These are phyloP conservation scores for Heteromyza rotundicornis DNA, from an alignment of 2,888 invertebrate species.

Conservation along the genomic window DNA sequence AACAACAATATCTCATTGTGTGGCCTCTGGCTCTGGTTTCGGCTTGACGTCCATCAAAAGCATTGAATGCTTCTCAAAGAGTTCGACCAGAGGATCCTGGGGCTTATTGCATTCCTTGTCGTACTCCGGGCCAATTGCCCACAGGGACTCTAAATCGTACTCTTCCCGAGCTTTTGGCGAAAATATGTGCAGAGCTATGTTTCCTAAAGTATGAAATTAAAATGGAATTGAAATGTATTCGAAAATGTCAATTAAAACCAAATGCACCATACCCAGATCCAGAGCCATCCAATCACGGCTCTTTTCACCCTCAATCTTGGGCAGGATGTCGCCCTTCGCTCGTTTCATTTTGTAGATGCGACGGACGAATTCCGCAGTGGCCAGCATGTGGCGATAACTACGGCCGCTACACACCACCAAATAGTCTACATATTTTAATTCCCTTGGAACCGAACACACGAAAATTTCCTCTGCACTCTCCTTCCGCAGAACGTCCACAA, in stretches of 20 bases:
- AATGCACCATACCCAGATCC: slow-evolving; percentile 77
- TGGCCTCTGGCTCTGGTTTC: too few relatives aligned
- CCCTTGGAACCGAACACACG: slow-evolving; percentile 76
- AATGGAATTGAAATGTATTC: too few relatives aligned
- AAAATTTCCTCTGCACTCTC: slow-evolving; percentile 84
- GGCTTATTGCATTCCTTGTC: slow-evolving; percentile 74
- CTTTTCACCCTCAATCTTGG: slow-evolving; percentile 78
- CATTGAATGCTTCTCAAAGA: slow-evolving; percentile 72
- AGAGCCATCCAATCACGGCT: slow-evolving; percentile 87
- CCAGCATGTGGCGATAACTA: slow-evolving; percentile 76
- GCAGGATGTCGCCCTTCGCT: slow-evolving; percentile 68
- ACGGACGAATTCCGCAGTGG: slow-evolving; percentile 76
- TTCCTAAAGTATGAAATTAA: slow-evolving; percentile 71
- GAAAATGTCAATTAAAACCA: too few relatives aligned
- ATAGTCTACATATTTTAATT: slow-evolving; percentile 82
- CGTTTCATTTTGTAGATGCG: slow-evolving; percentile 79
- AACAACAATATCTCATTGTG: too few relatives aligned
- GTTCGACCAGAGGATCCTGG: slow-evolving; percentile 68
- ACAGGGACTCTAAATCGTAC: slow-evolving; percentile 90
- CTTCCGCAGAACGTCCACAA: slow-evolving; percentile 75
- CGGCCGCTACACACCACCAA: slow-evolving; percentile 81
- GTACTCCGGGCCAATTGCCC: slow-evolving; percentile 84
- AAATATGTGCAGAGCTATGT: slow-evolving; percentile 90
- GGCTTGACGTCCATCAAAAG: slow-evolving; percentile 58
- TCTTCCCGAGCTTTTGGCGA: slow-evolving; percentile 70